These are phyloP conservation scores for Meiosimyza decipiens DNA, from an alignment of 2,888 invertebrate species.

Conservation along the genomic window DNA sequence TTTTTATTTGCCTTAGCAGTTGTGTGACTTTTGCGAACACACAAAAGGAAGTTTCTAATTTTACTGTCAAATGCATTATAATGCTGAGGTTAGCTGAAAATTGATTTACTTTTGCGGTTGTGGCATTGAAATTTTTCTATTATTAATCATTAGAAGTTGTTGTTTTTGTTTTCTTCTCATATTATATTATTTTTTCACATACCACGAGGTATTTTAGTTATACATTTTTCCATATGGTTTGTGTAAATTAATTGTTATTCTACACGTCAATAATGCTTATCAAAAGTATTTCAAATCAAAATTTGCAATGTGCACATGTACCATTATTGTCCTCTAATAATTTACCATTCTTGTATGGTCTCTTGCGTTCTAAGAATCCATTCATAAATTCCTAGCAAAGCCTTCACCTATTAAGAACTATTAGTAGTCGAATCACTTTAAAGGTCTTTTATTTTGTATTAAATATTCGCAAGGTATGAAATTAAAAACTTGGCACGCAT, in stretches of 20 bases:
- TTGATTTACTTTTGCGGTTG: constrained; percentile 17
- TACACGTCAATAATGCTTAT: constrained; percentile 14
- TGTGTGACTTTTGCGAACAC: neutral
- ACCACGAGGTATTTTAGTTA: neutral
- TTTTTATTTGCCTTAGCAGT: neutral
- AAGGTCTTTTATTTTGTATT: no score
- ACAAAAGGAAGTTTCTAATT: constrained; percentile 29
- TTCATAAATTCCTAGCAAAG: constrained; percentile 20
- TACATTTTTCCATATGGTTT: neutral
- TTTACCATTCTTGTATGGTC: neutral
- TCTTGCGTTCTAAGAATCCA: constrained; percentile 21
- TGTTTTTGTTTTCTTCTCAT: neutral
- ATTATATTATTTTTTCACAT: neutral
- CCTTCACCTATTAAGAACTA: constrained; percentile 34
- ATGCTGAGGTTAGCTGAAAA: constrained; percentile 27
- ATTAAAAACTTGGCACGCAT: no score
- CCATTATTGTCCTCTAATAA: neutral
- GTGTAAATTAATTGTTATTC: constrained; percentile 22
- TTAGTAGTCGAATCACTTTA: neutral
- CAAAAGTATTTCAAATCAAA: constrained; percentile 29
- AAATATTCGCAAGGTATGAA: no score
- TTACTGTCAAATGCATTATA: neutral
- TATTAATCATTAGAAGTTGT: constrained; percentile 11
- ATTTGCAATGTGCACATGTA: constrained; percentile 5
- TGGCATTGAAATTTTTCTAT: constrained; percentile 14